Base-by-base conservation (phyloP, 2,888 invertebrate genomes). In the Baccha elongata region DNA sequence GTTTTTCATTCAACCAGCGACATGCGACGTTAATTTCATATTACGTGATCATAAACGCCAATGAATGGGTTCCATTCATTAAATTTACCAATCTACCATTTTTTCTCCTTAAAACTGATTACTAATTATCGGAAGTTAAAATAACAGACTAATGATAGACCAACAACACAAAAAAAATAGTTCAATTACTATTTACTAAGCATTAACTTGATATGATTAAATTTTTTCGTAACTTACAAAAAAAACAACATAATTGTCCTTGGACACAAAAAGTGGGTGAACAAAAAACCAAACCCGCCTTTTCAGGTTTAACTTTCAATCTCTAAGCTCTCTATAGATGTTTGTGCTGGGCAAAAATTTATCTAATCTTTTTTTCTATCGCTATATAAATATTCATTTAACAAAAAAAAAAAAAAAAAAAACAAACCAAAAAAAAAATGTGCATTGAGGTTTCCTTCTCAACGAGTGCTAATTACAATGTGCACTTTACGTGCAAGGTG, bases 61-160 rank as follows among this genome's bases (percentile, higher is more conserved):
- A 60, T 79, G 60, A 78, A 79, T 46, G 50, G n/a, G 37, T 52
- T 62, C 53, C 73, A 73, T 79, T 73, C 37, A 78, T 78, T 72
- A n/a, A 23, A 40, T 37, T 42, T 60, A 60, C 29, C 0, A 11
- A 8, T 7, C n/a, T 55, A 46, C 52, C 32, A 53, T 72, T 29
- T 29, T 1, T 7, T 1, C 19, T 11, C 6, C 15, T 4, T n/a
- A 48, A 64, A 48, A 21, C 75, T 64, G 55, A 71, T 65, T 50
- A 72, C 42, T 73, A 73, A 67, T 71, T 64, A 64, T 78, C 76
- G 48, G 55, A 72, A 78, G 48, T 65, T 58, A 71, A 32, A 46
- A 50, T 52, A 62, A 64, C n/a, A n/a, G n/a, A n/a, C 48, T 19
- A 21, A 48, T 23, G n/a, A 37, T 5, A 3, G 6, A 13, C 26